A percentile compares a stretch with the other conserved stretches of the same genome.
phyloP scores from a whole-genome alignment of 2,888 invertebrate species.

The Drosophila barbarae region DNA sequence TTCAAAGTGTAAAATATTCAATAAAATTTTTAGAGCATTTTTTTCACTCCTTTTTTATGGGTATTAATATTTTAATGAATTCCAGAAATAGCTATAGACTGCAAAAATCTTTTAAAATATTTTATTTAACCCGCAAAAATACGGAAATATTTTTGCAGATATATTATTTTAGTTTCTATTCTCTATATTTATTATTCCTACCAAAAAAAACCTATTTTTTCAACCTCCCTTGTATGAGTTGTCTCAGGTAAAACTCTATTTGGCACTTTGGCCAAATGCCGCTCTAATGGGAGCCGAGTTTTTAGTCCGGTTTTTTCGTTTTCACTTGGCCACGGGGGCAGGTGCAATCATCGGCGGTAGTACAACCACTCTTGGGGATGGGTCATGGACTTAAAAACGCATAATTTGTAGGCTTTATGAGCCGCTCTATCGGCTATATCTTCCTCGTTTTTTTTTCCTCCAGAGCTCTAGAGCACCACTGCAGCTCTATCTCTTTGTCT shows the following conservation, averaged over 20 bases:
- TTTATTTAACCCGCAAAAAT: not conserved
- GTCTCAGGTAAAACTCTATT: conserved; percentile 24
- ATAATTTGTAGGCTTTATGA: conserved; percentile 67
- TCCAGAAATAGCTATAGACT: not conserved
- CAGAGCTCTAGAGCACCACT: not conserved
- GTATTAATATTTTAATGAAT: too few relatives aligned
- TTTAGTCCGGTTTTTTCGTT: conserved; percentile 19
- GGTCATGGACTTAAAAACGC: conserved; percentile 55
- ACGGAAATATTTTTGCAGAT: not conserved
- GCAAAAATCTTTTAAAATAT: not conserved
- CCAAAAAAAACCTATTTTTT: not conserved
- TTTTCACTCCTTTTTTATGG: not conserved
- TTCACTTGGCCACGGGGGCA: conserved; percentile 35
- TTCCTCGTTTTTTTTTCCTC: conserved; percentile 2
- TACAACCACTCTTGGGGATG: conserved; percentile 22
- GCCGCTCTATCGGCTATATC: conserved; percentile 37
- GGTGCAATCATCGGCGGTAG: conserved; percentile 50
- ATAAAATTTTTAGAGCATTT: not conserved
- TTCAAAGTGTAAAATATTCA: not conserved
- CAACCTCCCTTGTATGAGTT: not conserved
- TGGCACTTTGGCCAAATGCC: conserved; percentile 59
- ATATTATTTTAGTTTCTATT: not conserved
- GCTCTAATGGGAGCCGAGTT: conserved; percentile 50
- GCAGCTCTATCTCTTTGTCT: conserved; percentile 37
- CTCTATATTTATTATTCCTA: not conserved